Evolutionary conservation across 1,140 invertebrate species (phyloP).

Genomic region (Drosophila athabasca): DNA sequence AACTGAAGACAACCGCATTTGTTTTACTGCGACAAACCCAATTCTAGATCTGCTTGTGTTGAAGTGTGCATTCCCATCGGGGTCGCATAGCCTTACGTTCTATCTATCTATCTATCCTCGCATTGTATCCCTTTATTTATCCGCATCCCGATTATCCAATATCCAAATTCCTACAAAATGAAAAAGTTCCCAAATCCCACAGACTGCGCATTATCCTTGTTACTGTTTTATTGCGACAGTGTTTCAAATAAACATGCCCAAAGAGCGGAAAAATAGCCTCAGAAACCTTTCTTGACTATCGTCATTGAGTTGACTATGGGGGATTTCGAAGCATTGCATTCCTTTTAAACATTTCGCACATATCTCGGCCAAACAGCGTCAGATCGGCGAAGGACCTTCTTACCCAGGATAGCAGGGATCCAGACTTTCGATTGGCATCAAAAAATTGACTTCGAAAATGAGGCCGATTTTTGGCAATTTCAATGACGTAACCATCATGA

Average conservation of each 20-base stretch:
- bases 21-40: constrained; percentile 38
- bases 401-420: too few relatives aligned
- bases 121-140: constrained; percentile 4
- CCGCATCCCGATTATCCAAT: constrained; percentile 8
- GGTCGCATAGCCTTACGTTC: constrained; percentile 10
- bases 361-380: too few relatives aligned
- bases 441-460: too few relatives aligned
- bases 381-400: too few relatives aligned
- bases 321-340: too few relatives aligned
- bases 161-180: constrained; percentile 8
- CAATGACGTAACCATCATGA: too few relatives aligned
- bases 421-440: too few relatives aligned
- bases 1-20: constrained; percentile 64
- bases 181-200: constrained; percentile 17
- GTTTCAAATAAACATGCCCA: constrained; percentile 42
- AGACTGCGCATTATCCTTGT: constrained; percentile 35
- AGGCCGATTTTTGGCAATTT: too few relatives aligned
- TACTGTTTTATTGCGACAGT: constrained; percentile 26
- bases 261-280: neutral
- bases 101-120: constrained; percentile 4
- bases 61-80: constrained; percentile 19
- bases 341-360: too few relatives aligned
- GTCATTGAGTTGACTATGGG: too few relatives aligned
- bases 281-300: too few relatives aligned
- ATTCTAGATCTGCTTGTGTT: constrained; percentile 17